Base-by-base conservation (phyloP, 2,888 invertebrate genomes). In the Chymomyza caudatula region DNA sequence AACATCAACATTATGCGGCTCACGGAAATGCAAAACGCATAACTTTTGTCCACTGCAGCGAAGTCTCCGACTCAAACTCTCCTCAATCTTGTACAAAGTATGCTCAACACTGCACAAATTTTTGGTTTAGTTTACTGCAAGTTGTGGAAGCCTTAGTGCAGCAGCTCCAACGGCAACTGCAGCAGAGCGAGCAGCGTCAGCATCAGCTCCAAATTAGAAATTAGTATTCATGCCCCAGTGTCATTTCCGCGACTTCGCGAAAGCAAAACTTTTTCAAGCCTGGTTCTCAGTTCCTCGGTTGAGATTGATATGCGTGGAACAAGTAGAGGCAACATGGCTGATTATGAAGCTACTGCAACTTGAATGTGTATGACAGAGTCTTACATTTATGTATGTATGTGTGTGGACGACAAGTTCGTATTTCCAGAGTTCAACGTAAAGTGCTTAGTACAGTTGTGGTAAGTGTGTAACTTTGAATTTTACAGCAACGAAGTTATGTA, bases 171-270 rank as follows among this genome's bases (percentile, higher is more conserved):
- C 15, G 8, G 44, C 44, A 44, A 44, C 44, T 37, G 44, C 44
- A 13, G 44, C 44, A 37, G 37, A 37, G 56, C 65, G n/a, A 67
- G 42, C 52, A 20, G 37, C 42, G 59, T 22, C 59, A 51, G 62
- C 63, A 71, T 78, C 83, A 83, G 86, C 81, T 76, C 76, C 78
- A 86, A 88, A 88, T 88, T 88, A 87, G 82, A 85, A 88, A 88
- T 88, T 88, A 88, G 87, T 88, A 88, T 88, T 88, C 88, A 88
- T 86, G 88, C 86, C 87, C 87, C 73, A 88, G 87, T 87, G 88
- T 83, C 88, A 88, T 88, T 88, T 85, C 85, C 86, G 76, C 83
- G 78, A 75, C 76, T 76, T 76, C 80, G 83, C 79, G 78, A 67
- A 68, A 67, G 72, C 73, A 76, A 61, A 73, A 80, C 68, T 57